Conservation (phyloP, 2,113 vertebrate species). For the Pithys albifrons region DNA sequence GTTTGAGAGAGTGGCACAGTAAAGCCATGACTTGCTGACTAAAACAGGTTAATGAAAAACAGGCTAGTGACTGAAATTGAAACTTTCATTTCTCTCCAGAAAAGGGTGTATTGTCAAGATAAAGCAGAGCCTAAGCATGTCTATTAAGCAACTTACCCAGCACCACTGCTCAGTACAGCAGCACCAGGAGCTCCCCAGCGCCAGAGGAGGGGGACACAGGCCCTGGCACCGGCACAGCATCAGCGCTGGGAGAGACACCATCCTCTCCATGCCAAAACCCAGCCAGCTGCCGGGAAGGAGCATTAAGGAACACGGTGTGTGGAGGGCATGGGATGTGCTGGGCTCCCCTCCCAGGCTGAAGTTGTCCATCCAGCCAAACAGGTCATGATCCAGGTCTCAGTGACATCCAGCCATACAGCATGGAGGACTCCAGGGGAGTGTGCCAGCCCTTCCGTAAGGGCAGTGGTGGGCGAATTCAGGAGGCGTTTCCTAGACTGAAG, state of each 20-base stretch:
- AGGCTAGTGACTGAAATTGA: constrained; percentile 58
- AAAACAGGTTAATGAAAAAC: constrained; percentile 66
- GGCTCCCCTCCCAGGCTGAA: neutral
- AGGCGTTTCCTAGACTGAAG: neutral
- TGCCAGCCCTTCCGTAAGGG: neutral
- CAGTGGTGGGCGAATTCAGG: neutral
- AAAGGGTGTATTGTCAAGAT: constrained; percentile 25
- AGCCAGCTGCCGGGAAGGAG: neutral
- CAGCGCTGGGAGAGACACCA: rapidly evolving
- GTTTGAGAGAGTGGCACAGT: neutral
- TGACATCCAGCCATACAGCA: rapidly evolving
- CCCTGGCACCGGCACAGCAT: neutral
- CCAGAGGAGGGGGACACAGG: rapidly evolving
- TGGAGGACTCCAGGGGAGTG: neutral
- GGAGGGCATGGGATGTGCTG: neutral
- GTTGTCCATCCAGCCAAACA: constrained; percentile 13
- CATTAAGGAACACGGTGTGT: neutral
- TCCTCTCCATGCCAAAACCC: neutral
- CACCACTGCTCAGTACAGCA: neutral
- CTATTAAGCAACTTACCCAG: constrained; percentile 33
- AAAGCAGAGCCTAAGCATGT: neutral
- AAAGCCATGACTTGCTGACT: constrained; percentile 41
- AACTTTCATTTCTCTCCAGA: constrained; percentile 59
- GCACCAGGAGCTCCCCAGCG: rapidly evolving
- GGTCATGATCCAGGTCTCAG: neutral